These are phyloP conservation scores for Callipepla californica DNA, from an alignment of 2,113 vertebrate genomes.

Conservation along the genomic window DNA sequence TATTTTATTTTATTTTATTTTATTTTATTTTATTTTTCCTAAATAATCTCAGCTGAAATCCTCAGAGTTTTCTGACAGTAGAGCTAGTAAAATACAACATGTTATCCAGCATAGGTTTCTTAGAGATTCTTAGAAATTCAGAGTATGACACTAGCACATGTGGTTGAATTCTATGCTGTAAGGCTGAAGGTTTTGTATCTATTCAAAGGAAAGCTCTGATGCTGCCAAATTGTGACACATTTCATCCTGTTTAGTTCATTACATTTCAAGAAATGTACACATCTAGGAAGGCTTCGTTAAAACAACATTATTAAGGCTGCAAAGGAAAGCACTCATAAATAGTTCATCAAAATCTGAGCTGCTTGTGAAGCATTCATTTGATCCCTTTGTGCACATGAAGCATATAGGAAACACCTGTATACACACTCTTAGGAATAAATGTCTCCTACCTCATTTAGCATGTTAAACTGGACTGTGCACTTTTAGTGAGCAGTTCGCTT, in stretches of 20 bases:
- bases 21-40: neutral
- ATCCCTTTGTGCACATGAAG: neutral
- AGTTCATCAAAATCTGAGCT: neutral
- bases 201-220: neutral
- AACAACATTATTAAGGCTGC: neutral
- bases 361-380: neutral
- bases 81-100: neutral
- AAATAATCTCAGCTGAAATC: neutral
- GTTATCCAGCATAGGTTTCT: neutral
- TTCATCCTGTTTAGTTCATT: neutral
- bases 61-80: neutral
- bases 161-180: neutral
- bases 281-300: neutral
- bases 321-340: conserved; percentile 3
- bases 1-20: neutral
- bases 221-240: neutral
- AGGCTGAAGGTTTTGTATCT: neutral
- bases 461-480: neutral
- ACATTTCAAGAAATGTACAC: neutral
- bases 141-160: neutral
- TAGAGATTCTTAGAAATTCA: neutral
- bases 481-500: neutral
- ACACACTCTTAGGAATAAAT: neutral
- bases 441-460: neutral
- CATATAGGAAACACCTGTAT: conserved; percentile 10